Percentiles rank a stretch among this genome's conserved stretches.
Conservation (phyloP, 2,113 vertebrate species). For the Upupa epops region DNA sequence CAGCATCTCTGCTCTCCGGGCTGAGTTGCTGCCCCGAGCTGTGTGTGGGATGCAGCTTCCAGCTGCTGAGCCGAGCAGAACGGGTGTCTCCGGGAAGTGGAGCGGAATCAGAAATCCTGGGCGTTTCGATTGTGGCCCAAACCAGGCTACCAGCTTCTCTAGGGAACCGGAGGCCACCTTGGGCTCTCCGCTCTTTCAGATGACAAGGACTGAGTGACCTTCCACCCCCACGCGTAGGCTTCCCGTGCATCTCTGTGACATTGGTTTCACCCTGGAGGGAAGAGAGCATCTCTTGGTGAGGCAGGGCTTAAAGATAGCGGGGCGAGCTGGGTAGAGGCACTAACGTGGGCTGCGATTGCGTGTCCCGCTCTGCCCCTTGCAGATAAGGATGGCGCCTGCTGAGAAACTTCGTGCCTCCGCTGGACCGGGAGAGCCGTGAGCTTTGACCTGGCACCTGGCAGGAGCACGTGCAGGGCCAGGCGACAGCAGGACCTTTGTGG, state of each 20-base stretch:
- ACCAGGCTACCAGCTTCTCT: accelerated
- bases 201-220: not conserved
- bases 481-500: not conserved
- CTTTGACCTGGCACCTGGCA: constrained; percentile 45
- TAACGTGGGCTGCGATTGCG: not conserved
- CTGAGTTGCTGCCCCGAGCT: not conserved
- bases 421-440: not conserved
- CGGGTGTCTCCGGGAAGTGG: accelerated
- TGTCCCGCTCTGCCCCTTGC: not conserved
- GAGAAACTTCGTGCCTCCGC: not conserved
- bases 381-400: constrained; percentile 40
- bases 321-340: not conserved
- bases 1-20: not conserved
- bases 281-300: not conserved
- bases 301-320: not conserved
- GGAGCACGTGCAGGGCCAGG: not conserved
- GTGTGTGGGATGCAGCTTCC: accelerated
- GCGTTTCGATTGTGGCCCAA: accelerated
- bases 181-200: not conserved
- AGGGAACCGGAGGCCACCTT: accelerated
- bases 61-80: not conserved
- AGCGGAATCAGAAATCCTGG: not conserved
- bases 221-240: accelerated
- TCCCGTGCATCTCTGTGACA: not conserved
- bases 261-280: not conserved